Percentiles rank a stretch among this genome's conserved stretches.
phyloP scores from a whole-genome alignment of 2,797 vertebrate species.

The Thripadectes ignobilis region DNA sequence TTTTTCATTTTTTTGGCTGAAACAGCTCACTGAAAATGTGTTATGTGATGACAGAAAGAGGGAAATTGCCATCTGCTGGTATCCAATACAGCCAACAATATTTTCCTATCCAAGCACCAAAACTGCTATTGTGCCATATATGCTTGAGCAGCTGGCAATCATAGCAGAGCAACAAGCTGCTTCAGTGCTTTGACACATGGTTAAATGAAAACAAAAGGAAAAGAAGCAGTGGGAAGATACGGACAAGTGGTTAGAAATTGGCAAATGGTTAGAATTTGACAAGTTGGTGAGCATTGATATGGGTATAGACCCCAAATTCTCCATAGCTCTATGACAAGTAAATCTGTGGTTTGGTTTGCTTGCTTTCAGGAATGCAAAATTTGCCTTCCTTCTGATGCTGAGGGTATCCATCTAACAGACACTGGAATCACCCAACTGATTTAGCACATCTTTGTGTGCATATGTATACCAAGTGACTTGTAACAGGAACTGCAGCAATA shows the following conservation, averaged over 20 bases:
- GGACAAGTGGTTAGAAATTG: neutral
- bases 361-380: neutral
- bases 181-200: neutral
- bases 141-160: neutral
- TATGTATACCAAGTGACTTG: neutral
- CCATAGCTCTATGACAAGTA: rapidly evolving
- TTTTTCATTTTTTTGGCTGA: conserved; percentile 35
- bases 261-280: neutral
- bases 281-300: neutral
- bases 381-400: neutral
- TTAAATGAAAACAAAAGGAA: conserved; percentile 14
- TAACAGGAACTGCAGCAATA: neutral
- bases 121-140: neutral
- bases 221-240: neutral
- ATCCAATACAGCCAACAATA: conserved; percentile 21
- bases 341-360: neutral
- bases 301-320: neutral
- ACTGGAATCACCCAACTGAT: neutral
- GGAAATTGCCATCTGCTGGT: conserved; percentile 48
- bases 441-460: rapidly evolving
- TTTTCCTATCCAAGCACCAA: conserved; percentile 34
- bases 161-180: neutral
- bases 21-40: neutral
- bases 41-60: conserved; percentile 33
- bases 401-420: neutral